Evolutionary conservation across 2,797 vertebrate genomes (phyloP).

Genomic region (Pipistrellus pygmaeus): DNA sequence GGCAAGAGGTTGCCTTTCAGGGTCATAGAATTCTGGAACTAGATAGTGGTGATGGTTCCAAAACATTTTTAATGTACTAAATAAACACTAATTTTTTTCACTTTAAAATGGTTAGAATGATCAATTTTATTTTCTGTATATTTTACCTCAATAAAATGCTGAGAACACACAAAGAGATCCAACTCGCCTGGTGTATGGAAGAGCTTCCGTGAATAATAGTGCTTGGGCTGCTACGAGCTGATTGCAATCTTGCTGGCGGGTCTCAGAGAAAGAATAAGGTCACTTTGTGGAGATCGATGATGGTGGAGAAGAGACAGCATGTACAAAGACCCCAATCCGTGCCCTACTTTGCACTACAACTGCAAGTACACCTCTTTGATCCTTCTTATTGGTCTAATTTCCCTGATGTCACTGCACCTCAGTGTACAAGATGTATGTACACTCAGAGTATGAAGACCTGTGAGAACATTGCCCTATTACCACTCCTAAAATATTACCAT

Average conservation of each 20-base stretch:
- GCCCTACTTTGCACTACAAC: neutral
- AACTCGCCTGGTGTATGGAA: fast-evolving
- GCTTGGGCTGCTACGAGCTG: neutral
- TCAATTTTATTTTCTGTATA: neutral
- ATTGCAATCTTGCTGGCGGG: neutral
- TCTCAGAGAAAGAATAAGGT: neutral
- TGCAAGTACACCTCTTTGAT: neutral
- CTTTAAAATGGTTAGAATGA: neutral
- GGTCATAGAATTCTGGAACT: neutral
- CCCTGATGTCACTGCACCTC: fast-evolving
- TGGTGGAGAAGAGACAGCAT: neutral
- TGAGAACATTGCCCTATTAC: neutral
- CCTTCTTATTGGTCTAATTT: neutral
- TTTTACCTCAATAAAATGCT: neutral
- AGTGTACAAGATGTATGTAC: neutral
- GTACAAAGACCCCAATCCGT: neutral
- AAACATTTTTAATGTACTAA: neutral
- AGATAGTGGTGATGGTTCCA: neutral
- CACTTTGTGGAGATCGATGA: neutral
- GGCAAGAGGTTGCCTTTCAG: neutral
- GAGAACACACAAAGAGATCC: neutral
- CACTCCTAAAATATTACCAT: no score
- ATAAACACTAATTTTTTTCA: neutral
- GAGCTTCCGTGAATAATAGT: fast-evolving
- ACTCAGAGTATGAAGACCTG: neutral